A percentile compares a stretch with the other conserved stretches of the same genome.
Conservation (phyloP, 2,888 invertebrate species). For the Chaetoderma sp. region DNA sequence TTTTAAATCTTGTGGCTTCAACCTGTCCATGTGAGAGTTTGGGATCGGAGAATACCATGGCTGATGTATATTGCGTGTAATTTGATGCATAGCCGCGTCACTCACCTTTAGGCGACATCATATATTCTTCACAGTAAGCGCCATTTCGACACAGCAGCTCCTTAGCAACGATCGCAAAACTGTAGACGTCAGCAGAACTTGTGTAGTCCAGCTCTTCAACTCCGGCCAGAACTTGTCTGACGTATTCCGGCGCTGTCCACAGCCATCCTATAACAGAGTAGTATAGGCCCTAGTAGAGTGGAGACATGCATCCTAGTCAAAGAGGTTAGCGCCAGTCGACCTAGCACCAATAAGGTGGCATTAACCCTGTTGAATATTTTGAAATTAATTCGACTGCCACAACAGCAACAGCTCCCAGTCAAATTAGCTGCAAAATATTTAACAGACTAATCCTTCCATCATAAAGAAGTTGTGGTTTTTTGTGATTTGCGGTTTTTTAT, state of each 20-base stretch:
- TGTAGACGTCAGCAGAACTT: conserved; percentile 52
- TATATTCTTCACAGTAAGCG: conserved; percentile 46
- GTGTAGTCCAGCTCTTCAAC: conserved; percentile 33
- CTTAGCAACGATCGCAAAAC: conserved; percentile 57
- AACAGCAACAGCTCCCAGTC: too few relatives aligned
- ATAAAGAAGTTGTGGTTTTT: too few relatives aligned
- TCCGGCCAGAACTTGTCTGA: conserved; percentile 39
- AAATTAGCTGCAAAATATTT: too few relatives aligned
- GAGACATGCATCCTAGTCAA: too few relatives aligned
- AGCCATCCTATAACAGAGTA: conserved; percentile 44
- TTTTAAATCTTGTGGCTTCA: conserved; percentile 30
- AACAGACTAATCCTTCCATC: too few relatives aligned
- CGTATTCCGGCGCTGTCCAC: conserved; percentile 61
- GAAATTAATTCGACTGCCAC: too few relatives aligned
- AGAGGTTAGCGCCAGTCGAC: too few relatives aligned
- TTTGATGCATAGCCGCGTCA: neutral
- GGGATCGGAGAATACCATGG: too few relatives aligned
- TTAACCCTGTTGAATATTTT: too few relatives aligned
- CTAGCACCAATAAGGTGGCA: too few relatives aligned
- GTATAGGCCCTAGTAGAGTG: neutral
- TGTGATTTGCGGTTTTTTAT: too few relatives aligned
- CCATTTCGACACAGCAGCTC: conserved; percentile 56
- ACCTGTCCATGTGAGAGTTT: conserved; percentile 32
- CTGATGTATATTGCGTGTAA: neutral
- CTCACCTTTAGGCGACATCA: conserved; percentile 49